phyloP scores from a whole-genome alignment of 2,797 vertebrate species.

The Apogon talboti region DNA sequence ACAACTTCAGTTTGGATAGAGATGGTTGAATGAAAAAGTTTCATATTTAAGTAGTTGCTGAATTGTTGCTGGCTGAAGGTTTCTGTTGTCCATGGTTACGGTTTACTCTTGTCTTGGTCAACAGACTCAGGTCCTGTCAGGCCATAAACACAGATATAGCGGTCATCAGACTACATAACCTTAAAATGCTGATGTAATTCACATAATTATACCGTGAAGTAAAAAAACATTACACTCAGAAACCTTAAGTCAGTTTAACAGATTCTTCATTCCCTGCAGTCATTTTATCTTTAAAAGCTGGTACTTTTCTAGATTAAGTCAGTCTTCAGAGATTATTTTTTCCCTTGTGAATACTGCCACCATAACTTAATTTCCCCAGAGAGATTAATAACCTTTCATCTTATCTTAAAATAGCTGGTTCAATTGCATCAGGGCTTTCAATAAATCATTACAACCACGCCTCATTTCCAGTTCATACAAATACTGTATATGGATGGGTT shows the following conservation, averaged over 20 bases:
- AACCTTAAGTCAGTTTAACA: no score
- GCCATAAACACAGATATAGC: not conserved
- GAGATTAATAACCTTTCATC: not conserved
- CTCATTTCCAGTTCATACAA: not conserved
- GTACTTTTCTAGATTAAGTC: no score
- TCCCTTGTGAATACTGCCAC: not conserved
- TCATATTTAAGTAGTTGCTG: not conserved
- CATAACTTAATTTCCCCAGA: not conserved
- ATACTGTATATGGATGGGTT: no score
- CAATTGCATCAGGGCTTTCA: not conserved
- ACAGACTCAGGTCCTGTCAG: conserved; percentile 2
- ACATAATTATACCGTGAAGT: no score
- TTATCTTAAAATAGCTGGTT: conserved; percentile 5
- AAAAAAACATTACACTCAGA: no score
- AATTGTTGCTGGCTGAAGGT: not conserved
- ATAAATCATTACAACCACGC: not conserved
- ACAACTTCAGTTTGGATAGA: no score
- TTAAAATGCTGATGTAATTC: no score
- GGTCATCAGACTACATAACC: not conserved
- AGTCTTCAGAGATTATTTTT: no score
- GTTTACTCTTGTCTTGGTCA: conserved; percentile 10
- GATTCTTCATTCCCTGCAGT: no score
- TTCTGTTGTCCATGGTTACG: conserved; percentile 6
- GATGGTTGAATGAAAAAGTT: not conserved
- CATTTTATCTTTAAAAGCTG: no score